Conservation (phyloP, 2,888 invertebrate genomes). For the Autographa gamma region DNA sequence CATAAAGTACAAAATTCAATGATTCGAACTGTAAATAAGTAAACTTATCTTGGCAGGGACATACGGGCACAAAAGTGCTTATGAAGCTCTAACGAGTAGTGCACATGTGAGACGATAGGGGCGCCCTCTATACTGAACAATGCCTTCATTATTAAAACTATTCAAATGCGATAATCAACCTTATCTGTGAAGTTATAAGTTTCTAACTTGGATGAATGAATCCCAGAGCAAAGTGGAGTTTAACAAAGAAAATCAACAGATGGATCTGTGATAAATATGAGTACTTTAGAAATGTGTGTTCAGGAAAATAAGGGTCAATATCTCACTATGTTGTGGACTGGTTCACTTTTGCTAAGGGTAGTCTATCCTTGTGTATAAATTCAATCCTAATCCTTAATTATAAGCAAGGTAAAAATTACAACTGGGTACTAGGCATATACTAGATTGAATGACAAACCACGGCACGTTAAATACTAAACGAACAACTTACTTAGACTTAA, state of each 20-base stretch:
- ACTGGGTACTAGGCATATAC: too few species aligned
- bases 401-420: too few species aligned
- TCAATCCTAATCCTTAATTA: conserved; percentile 1
- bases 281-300: conserved; percentile 71
- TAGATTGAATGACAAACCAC: too few species aligned
- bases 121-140: conserved; percentile 74
- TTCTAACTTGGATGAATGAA: conserved; percentile 62
- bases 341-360: conserved; percentile 63
- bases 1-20: conserved; percentile 53
- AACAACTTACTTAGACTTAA: too few species aligned
- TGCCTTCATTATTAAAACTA: conserved; percentile 71
- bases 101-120: conserved; percentile 77
- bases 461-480: not conserved
- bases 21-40: conserved; percentile 38
- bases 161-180: conserved; percentile 66
- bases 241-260: conserved; percentile 83
- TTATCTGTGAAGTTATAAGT: conserved; percentile 67
- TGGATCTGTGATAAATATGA: conserved; percentile 77
- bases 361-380: not conserved
- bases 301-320: conserved; percentile 76
- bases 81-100: conserved; percentile 71
- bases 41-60: conserved; percentile 59
- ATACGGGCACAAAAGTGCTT: conserved; percentile 73
- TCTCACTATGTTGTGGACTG: conserved; percentile 37
- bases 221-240: conserved; percentile 67